Conservation (phyloP, 2,113 vertebrate genomes). For the Neogobius melanostomus region DNA sequence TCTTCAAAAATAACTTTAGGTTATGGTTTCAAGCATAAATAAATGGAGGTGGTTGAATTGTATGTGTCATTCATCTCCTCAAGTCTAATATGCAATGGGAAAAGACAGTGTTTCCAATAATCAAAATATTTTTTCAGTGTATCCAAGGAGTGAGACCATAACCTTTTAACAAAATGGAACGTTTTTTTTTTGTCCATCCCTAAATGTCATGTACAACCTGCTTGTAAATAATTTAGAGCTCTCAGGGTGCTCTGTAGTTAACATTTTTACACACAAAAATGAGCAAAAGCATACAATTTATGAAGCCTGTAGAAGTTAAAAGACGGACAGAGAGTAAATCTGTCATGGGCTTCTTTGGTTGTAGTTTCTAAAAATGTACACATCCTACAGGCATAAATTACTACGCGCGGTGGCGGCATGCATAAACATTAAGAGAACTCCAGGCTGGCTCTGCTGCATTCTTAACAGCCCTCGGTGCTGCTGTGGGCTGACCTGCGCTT, state of each 20-base stretch:
- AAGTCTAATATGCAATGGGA: too few relatives aligned
- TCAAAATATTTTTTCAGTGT: too few relatives aligned
- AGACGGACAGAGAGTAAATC: not conserved
- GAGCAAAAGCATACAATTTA: not conserved
- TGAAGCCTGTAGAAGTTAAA: not conserved
- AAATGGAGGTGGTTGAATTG: not conserved
- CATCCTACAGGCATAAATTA: constrained; percentile 30
- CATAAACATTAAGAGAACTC: constrained; percentile 41
- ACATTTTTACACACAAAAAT: not conserved
- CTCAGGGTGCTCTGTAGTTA: not conserved
- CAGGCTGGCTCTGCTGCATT: constrained; percentile 18
- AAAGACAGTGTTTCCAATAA: too few relatives aligned
- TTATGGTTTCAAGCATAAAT: not conserved
- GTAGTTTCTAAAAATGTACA: constrained; percentile 13
- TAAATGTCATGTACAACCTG: not conserved
- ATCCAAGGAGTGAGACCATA: too few relatives aligned
- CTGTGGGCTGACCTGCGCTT: constrained; percentile 22
- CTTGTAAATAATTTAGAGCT: not conserved
- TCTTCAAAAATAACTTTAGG: not conserved
- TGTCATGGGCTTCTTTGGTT: constrained; percentile 7
- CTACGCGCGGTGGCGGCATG: constrained; percentile 38
- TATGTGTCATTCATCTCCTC: too few relatives aligned
- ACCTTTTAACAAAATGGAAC: too few relatives aligned
- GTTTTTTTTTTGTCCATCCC: not conserved
- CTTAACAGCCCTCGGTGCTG: constrained; percentile 9